Evolutionary conservation across 2,113 vertebrate species (phyloP).

Genomic region (Galemys pyrenaicus): DNA sequence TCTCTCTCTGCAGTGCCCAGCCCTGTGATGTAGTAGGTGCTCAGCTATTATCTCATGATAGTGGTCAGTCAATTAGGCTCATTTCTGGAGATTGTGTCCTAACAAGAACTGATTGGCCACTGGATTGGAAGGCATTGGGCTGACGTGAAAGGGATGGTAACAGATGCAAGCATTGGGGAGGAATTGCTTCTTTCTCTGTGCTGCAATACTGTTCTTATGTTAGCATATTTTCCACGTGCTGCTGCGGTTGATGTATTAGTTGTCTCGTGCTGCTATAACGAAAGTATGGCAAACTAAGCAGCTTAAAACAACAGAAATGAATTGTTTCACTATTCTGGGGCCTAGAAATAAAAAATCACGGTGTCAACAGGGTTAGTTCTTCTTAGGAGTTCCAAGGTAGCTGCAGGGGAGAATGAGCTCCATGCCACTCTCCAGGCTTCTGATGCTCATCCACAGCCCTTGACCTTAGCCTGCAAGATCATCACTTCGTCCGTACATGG

Average conservation of each 20-base stretch:
- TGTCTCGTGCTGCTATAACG: not conserved
- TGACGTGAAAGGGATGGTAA: not conserved
- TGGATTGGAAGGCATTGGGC: not conserved
- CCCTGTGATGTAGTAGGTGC: not conserved
- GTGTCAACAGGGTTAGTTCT: not conserved
- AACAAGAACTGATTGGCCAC: not conserved
- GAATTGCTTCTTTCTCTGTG: not conserved
- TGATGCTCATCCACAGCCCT: not conserved
- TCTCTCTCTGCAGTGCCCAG: fast-evolving
- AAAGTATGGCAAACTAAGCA: not conserved
- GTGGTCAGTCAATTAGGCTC: not conserved
- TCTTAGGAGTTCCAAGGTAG: not conserved
- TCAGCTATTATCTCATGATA: not conserved
- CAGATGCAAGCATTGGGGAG: not conserved
- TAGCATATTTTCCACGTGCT: not conserved
- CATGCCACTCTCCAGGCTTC: not conserved
- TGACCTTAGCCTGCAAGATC: not conserved
- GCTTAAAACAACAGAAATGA: not conserved
- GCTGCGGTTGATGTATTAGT: fast-evolving
- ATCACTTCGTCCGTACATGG: not conserved
- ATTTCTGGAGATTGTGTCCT: not conserved
- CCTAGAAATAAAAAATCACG: not conserved
- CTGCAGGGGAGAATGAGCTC: not conserved
- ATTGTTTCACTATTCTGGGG: not conserved
- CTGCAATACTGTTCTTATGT: not conserved